Evolutionary conservation across 2,888 invertebrate species (phyloP).

Genomic region (Frankliniella intonsa): DNA sequence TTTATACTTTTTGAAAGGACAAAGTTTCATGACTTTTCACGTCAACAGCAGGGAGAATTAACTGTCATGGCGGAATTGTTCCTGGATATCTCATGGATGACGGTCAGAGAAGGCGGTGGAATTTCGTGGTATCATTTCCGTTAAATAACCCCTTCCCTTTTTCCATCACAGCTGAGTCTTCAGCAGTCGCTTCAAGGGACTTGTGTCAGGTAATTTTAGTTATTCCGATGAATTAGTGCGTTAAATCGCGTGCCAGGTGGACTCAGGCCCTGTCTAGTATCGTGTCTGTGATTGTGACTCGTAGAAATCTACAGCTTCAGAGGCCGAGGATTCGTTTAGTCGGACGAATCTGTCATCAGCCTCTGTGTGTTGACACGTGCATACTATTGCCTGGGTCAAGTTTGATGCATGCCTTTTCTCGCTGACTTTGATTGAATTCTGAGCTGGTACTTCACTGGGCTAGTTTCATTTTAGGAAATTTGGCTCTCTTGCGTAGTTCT

Average conservation of each 20-base stretch:
- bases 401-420: too few relatives aligned
- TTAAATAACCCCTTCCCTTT: not conserved
- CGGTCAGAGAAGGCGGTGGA: not conserved
- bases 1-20: not conserved
- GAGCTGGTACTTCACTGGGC: too few relatives aligned
- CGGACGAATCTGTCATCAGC: not conserved
- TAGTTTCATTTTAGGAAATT: too few relatives aligned
- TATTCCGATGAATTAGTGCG: not conserved
- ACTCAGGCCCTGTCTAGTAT: too few relatives aligned
- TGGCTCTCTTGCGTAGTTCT: too few relatives aligned
- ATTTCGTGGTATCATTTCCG: not conserved
- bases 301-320: too few relatives aligned
- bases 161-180: not conserved
- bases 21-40: slow-evolving; percentile 24
- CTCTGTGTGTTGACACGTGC: slow-evolving; percentile 2
- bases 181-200: not conserved
- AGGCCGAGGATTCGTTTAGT: not conserved
- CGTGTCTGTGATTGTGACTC: too few relatives aligned
- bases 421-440: too few relatives aligned
- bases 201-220: not conserved
- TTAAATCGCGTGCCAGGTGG: too few relatives aligned
- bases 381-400: not conserved
- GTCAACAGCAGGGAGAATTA: slow-evolving; percentile 16
- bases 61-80: not conserved
- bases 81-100: not conserved